Percentiles rank a stretch among this genome's conserved stretches.
Conservation (phyloP, 2,888 invertebrate genomes). For the Dryomyza anilis region DNA sequence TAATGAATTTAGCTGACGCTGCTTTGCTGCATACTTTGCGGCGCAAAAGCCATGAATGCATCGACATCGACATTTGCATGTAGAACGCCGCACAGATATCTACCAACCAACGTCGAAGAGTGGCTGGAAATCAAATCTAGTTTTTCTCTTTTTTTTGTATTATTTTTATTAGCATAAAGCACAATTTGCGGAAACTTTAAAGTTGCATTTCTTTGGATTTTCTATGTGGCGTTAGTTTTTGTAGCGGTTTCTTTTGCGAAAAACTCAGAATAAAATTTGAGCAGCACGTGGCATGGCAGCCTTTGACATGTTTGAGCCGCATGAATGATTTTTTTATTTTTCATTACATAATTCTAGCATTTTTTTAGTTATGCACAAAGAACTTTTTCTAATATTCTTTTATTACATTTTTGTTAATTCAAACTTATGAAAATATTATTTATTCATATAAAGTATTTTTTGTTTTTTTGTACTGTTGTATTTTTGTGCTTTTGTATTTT, state of each 20-base stretch:
- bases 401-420: not conserved
- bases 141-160: too few species aligned
- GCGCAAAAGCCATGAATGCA: conserved; percentile 5
- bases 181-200: too few species aligned
- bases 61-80: not conserved
- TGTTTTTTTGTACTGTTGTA: not conserved
- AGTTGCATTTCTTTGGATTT: too few species aligned
- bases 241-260: too few species aligned
- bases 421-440: not conserved
- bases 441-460: not conserved
- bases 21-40: conserved; percentile 20
- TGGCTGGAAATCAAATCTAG: not conserved
- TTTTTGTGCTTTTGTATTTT: not conserved
- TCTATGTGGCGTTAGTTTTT: too few species aligned
- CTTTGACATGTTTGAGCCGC: not conserved
- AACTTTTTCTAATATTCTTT: not conserved
- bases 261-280: too few species aligned
- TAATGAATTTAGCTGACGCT: conserved; percentile 18
- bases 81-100: too few species aligned
- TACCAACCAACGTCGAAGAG: too few species aligned
- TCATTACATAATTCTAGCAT: not conserved
- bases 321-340: not conserved
- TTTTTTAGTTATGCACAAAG: not conserved
- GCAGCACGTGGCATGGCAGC: not conserved
- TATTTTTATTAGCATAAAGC: too few species aligned